Evolutionary conservation across 2,113 vertebrate genomes (phyloP).

Genomic region (Cinclus cinclus): DNA sequence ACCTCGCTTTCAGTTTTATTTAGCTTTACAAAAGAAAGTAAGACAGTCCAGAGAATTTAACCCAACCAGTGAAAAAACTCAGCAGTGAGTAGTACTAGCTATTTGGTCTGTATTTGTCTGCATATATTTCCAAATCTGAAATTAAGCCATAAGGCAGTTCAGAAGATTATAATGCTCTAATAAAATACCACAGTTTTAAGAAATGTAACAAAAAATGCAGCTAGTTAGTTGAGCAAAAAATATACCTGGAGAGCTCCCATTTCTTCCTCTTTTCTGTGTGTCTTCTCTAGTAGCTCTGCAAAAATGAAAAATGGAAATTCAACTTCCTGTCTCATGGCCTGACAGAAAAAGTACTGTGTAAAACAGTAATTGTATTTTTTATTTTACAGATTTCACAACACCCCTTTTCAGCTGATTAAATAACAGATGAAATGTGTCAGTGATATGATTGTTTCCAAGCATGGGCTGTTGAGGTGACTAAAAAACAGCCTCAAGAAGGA

Average conservation of each 20-base stretch:
- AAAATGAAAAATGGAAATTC: constrained; percentile 49
- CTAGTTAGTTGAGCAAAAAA: background rate
- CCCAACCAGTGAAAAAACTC: background rate
- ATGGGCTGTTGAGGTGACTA: background rate
- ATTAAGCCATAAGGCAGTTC: background rate
- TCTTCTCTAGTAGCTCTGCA: constrained; percentile 85
- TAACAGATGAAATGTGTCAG: background rate
- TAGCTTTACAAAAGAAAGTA: background rate
- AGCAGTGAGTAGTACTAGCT: background rate
- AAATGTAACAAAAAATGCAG: background rate
- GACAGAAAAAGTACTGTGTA: background rate
- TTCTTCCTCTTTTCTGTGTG: constrained; percentile 85
- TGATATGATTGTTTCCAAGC: background rate
- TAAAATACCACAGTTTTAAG: background rate
- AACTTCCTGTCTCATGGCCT: background rate
- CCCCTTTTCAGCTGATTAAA: background rate
- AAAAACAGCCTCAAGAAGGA: background rate
- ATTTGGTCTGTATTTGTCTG: background rate
- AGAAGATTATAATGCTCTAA: background rate
- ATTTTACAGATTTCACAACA: background rate
- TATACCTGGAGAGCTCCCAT: constrained; percentile 86
- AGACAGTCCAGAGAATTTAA: background rate
- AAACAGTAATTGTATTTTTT: background rate
- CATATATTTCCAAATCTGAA: background rate
- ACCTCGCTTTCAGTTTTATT: background rate